Conservation (phyloP, 2,797 vertebrate species). For the Simalia tracyae region DNA sequence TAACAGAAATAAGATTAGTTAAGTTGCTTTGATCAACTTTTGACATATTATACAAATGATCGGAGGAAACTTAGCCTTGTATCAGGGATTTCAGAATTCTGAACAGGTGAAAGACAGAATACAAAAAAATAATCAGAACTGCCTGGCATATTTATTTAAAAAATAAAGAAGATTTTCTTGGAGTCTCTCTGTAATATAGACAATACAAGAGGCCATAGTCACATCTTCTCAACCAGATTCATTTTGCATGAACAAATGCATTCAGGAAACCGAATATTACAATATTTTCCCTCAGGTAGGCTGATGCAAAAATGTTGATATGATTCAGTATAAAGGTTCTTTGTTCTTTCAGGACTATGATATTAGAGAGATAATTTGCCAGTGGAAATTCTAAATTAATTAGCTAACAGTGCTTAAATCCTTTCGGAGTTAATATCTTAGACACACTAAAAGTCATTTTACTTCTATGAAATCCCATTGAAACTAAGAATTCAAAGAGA, state of each 20-base stretch:
- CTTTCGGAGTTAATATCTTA: neutral
- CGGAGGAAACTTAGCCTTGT: neutral
- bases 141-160: neutral
- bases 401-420: neutral
- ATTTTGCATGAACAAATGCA: neutral
- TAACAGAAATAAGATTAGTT: neutral
- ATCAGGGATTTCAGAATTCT: neutral
- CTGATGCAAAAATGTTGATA: neutral
- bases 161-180: neutral
- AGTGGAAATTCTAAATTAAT: neutral
- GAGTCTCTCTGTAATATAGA: neutral
- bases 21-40: neutral
- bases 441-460: neutral
- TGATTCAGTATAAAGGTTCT: neutral
- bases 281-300: neutral
- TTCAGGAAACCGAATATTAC: neutral
- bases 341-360: neutral
- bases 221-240: neutral
- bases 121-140: neutral
- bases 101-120: neutral
- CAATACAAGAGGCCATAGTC: neutral
- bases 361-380: neutral
- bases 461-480: neutral
- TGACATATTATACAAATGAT: neutral
- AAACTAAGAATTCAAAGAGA: neutral